Percentiles rank a stretch among this genome's conserved stretches.
These are phyloP conservation scores for Vanessa atalanta DNA, from an alignment of 1,140 invertebrate species.

Conservation along the genomic window DNA sequence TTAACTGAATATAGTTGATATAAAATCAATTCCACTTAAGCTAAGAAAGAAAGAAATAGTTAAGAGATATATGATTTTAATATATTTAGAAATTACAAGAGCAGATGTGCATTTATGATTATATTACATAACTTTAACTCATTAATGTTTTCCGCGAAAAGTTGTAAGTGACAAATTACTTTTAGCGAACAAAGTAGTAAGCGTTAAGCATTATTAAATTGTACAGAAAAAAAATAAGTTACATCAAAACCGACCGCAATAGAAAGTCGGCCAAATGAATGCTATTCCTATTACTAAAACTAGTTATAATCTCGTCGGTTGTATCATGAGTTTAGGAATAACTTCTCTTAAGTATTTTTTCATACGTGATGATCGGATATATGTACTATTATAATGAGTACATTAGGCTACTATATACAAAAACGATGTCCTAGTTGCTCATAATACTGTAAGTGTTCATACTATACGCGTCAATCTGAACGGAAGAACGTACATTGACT, in stretches of 20 bases:
- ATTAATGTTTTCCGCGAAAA: not conserved
- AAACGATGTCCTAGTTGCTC: too few relatives aligned
- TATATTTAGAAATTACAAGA: not conserved
- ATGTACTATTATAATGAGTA: too few relatives aligned
- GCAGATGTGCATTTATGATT: not conserved
- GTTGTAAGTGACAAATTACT: not conserved
- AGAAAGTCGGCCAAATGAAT: conserved; percentile 24
- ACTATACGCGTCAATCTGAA: too few relatives aligned
- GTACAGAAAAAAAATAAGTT: conserved; percentile 22
- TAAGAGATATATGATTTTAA: too few relatives aligned
- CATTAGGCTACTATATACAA: too few relatives aligned
- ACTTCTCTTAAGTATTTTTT: conserved; percentile 7
- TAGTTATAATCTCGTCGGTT: not conserved
- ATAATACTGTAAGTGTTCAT: too few relatives aligned
- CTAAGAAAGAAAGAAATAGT: too few relatives aligned
- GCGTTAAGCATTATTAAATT: conserved; percentile 13
- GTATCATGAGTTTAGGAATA: conserved; percentile 1
- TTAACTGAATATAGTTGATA: too few relatives aligned
- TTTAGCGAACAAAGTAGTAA: not conserved
- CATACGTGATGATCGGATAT: not conserved
- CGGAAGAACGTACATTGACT: conserved; percentile 2
- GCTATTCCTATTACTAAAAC: conserved; percentile 14
- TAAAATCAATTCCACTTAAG: too few relatives aligned
- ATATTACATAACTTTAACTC: not conserved
- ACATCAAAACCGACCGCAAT: conserved; percentile 25